phyloP scores from a whole-genome alignment of 2,888 invertebrate species.

The Lapara coniferarum region DNA sequence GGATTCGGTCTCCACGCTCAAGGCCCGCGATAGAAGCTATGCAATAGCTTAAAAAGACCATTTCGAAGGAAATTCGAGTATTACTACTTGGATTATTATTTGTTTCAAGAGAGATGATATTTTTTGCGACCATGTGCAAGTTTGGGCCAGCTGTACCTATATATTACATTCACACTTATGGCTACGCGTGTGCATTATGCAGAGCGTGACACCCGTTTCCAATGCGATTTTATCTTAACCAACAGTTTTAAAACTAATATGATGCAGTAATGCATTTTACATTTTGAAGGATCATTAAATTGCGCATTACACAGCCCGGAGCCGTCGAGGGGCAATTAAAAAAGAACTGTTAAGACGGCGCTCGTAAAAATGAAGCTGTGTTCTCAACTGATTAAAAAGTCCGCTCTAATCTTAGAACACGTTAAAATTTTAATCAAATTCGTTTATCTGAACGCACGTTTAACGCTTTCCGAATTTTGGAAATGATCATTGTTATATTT shows the following conservation, averaged over 20 bases:
- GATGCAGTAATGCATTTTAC: conserved; percentile 80
- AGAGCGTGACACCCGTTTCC: conserved; percentile 42
- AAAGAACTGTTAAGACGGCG: conserved; percentile 76
- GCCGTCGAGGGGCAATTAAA: conserved; percentile 79
- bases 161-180: conserved; percentile 11
- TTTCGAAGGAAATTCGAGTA: too few species aligned
- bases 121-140: background rate
- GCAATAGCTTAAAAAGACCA: too few species aligned
- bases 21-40: too few species aligned
- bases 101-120: background rate
- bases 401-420: conserved; percentile 63
- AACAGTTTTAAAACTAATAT: conserved; percentile 73
- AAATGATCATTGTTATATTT: conserved; percentile 15
- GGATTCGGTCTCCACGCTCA: too few species aligned
- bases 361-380: conserved; percentile 79
- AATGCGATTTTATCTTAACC: conserved; percentile 55
- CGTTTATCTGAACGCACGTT: conserved; percentile 54
- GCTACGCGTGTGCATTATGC: conserved; percentile 37
- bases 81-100: too few species aligned
- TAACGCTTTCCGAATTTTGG: conserved; percentile 16
- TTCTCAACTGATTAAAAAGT: conserved; percentile 80
- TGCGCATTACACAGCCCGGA: conserved; percentile 73
- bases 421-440: conserved; percentile 69
- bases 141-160: conserved; percentile 3
- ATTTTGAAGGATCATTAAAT: conserved; percentile 82